Conservation (phyloP, 2,888 invertebrate species). For the Drosophila affinis region DNA sequence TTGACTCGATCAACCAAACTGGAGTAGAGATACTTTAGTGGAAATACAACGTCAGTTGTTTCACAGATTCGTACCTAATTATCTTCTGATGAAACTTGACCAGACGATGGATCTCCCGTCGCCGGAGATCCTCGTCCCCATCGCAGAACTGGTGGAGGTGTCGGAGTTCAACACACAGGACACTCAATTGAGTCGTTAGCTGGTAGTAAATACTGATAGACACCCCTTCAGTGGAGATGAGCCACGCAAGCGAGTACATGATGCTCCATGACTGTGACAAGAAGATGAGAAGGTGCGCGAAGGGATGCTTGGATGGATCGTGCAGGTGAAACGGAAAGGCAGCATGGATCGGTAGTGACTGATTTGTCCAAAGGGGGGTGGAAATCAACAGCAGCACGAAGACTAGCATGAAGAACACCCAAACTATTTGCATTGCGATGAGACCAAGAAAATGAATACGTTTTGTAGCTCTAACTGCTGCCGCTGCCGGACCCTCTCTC, state of each 20-base stretch:
- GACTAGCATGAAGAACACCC: slow-evolving; percentile 24
- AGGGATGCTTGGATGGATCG: slow-evolving; percentile 4
- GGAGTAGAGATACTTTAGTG: neutral
- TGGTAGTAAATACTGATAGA: slow-evolving; percentile 1
- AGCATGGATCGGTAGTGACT: slow-evolving; percentile 12
- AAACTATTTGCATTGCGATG: neutral
- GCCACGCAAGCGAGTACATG: slow-evolving; percentile 1
- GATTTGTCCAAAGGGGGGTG: slow-evolving; percentile 23
- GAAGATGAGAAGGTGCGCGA: slow-evolving; percentile 2
- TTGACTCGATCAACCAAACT: slow-evolving; percentile 21
- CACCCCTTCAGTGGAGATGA: neutral
- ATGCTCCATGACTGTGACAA: neutral
- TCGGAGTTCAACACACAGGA: slow-evolving; percentile 16
- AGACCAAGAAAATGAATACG: slow-evolving; percentile 27
- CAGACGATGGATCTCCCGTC: neutral
- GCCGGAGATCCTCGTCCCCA: neutral
- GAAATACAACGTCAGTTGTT: neutral
- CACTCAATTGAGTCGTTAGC: slow-evolving; percentile 1
- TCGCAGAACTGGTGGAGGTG: neutral
- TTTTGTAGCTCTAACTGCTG: slow-evolving; percentile 19
- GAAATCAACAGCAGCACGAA: neutral
- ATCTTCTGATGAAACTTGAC: slow-evolving; percentile 15
- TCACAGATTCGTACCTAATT: slow-evolving; percentile 1
- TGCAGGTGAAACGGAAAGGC: slow-evolving; percentile 19
- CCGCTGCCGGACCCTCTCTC: neutral